phyloP scores from a whole-genome alignment of 2,797 vertebrate genomes.

The Micropoecilia bifurca region DNA sequence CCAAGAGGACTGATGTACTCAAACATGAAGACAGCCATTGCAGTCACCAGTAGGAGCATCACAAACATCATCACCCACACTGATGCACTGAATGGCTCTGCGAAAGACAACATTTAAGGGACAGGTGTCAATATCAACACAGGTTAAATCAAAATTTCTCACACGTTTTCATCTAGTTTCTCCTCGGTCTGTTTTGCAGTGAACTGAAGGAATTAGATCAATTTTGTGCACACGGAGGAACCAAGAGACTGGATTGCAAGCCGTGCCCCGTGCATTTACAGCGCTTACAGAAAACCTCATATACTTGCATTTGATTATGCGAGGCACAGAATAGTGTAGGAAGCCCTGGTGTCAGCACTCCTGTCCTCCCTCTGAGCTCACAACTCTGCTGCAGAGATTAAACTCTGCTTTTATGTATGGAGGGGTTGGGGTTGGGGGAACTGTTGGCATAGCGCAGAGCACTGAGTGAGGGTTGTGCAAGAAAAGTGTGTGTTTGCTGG shows the following conservation, averaged over 20 bases:
- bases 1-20: slow-evolving; percentile 98
- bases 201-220: slow-evolving; percentile 35
- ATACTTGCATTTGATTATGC: slow-evolving; percentile 45
- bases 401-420: slow-evolving; percentile 73
- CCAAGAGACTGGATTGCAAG: slow-evolving; percentile 17
- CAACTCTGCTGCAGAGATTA: slow-evolving; percentile 76
- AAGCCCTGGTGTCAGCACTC: slow-evolving; percentile 77
- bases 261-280: slow-evolving; percentile 43
- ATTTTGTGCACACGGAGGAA: slow-evolving; percentile 5
- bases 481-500: slow-evolving; percentile 37
- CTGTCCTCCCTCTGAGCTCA: slow-evolving; percentile 75
- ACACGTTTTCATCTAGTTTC: slow-evolving; percentile 8
- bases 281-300: slow-evolving; percentile 18
- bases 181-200: slow-evolving; percentile 4
- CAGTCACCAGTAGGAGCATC: slow-evolving; percentile 96
- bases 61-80: slow-evolving; percentile 99
- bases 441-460: slow-evolving; percentile 50
- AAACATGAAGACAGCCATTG: slow-evolving; percentile 98
- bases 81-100: slow-evolving; percentile 98
- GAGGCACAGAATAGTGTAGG: slow-evolving; percentile 54
- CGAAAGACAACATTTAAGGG: slow-evolving; percentile 13
- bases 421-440: slow-evolving; percentile 49
- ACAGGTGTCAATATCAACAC: slow-evolving; percentile 22
- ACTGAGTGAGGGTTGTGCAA: slow-evolving; percentile 14
- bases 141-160: neutral